Evolutionary conservation across 2,888 invertebrate genomes (phyloP), one percentile per base, ranked within the genome.

Genomic region (Cerceris rybyensis): DNA sequence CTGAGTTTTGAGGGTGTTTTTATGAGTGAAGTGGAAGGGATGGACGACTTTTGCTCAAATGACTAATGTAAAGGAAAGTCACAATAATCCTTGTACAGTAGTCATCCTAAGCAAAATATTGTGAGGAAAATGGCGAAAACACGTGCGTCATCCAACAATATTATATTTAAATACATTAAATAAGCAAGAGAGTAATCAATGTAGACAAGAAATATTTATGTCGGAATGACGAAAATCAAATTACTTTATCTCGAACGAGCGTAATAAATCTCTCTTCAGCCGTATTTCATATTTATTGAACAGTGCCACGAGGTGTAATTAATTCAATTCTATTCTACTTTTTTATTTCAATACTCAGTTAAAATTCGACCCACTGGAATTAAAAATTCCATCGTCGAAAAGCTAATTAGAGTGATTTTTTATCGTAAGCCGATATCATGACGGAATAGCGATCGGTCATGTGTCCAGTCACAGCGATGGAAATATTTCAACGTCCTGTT

Each of bases 281-380:
- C 60, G 41, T 77, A 74, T 70, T 70, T 77, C 78, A 82, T 84
- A 82, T 82, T 80, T 84, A 84, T 82, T 81, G 82, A 77, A 81
- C 80, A 80, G 70, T 64, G 70, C 73, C 73, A 77, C 77, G 72
- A 73, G 67, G 70, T 76, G 76, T 73, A 70, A 28, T 28, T 1
- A 28, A 28, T 28, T 28, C 69, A 80, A 72, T 76, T 70, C 63
- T 59, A 59, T 41, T 16, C 46, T 11, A 49, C 39, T 50, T 50
- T 50, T n/a, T 6, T 11, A n/a, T 6, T 13, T 7, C n/a, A 7
- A n/a, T 6, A n/a, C n/a, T 11, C n/a, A 7, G 50, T 28, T n/a
- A 50, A 50, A 50, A 50, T 1, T 9, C 9, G 11, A 50, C 17
- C 7, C 9, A 28, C 55, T 28, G 28, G 39, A 57, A 59, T 42